Base-by-base conservation (phyloP, 2,888 invertebrate genomes). In the Vanessa cardui region DNA sequence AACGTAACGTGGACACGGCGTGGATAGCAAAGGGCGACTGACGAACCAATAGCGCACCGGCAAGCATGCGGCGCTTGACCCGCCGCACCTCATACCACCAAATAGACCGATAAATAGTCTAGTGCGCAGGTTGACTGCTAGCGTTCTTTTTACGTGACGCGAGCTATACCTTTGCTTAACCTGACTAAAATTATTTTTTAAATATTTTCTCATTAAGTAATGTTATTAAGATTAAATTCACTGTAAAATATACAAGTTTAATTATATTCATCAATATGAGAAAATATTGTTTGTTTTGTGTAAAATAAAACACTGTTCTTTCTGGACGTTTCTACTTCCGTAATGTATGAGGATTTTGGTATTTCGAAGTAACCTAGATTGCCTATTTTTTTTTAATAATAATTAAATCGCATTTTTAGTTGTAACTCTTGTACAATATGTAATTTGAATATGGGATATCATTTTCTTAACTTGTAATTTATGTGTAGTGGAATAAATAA, bases 401-500 rank as follows among this genome's bases (percentile, higher is more conserved):
- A 75, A 75, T 70, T 69, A 72, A 73, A 68, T 68, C 68, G 79
- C 77, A 80, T 80, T 80, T 79, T 78, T 79, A 79, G 76, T 79
- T 77, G 46, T 74, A 76, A 72, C 56, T 68, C 68, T 65, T 78
- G 78, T 78, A 79, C 77, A 76, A 74, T 73, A 76, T 76, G 73
- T 76, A 72, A 76, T 72, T 74, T 73, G 65, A 74, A 73, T 69
- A 73, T 72, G 72, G 75, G 73, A 73, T 69, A 76, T 76, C 72
- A 77, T 77, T 75, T 69, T 76, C 73, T 74, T 72, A 76, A 72
- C 72, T 73, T 79, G 77, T 78, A 78, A 77, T 77, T 80, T 76
- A 78, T 77, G 70, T 75, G 77, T 78, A 78, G 77, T 74, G 72
- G 68, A 76, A 76, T 72, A 72, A 74, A 75, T 75, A 77, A 76